Evolutionary conservation across 2,888 invertebrate genomes (phyloP).

Genomic region (Melieria crassipennis): DNA sequence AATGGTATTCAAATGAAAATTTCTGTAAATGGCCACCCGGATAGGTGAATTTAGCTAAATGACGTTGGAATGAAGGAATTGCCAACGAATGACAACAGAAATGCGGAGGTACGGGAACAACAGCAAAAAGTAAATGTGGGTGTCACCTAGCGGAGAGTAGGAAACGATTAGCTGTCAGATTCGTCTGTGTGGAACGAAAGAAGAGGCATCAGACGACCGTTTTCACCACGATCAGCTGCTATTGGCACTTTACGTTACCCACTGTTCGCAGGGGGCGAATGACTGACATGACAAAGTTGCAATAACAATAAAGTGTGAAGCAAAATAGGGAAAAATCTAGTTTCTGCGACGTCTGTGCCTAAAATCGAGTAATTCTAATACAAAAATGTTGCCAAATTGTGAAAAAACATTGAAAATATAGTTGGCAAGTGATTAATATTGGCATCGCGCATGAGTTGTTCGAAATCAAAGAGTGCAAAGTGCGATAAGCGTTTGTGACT

Average conservation of each 20-base stretch:
- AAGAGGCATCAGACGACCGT: too few relatives aligned
- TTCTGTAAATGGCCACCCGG: too few relatives aligned
- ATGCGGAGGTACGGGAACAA: too few relatives aligned
- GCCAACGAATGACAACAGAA: too few relatives aligned
- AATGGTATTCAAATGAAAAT: too few relatives aligned
- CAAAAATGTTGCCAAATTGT: constrained; percentile 30
- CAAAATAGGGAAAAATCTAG: constrained; percentile 33
- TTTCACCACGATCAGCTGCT: too few relatives aligned
- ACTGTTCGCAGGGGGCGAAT: constrained; percentile 33
- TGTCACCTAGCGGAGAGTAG: too few relatives aligned
- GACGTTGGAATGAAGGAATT: too few relatives aligned
- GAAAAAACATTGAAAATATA: not conserved
- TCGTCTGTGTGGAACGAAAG: too few relatives aligned
- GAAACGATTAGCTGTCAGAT: too few relatives aligned
- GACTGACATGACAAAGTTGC: constrained; percentile 37
- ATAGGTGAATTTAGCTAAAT: too few relatives aligned
- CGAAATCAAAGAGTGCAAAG: constrained; percentile 29
- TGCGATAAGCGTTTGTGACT: not conserved
- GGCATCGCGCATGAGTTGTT: not conserved
- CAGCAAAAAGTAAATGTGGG: too few relatives aligned
- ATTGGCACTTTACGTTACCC: not conserved
- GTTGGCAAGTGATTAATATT: constrained; percentile 33
- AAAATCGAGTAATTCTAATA: constrained; percentile 49
- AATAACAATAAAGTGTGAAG: constrained; percentile 41
- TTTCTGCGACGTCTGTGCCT: constrained; percentile 58